phyloP scores from a whole-genome alignment of 2,113 vertebrate species.

The Trogon melanurus region DNA sequence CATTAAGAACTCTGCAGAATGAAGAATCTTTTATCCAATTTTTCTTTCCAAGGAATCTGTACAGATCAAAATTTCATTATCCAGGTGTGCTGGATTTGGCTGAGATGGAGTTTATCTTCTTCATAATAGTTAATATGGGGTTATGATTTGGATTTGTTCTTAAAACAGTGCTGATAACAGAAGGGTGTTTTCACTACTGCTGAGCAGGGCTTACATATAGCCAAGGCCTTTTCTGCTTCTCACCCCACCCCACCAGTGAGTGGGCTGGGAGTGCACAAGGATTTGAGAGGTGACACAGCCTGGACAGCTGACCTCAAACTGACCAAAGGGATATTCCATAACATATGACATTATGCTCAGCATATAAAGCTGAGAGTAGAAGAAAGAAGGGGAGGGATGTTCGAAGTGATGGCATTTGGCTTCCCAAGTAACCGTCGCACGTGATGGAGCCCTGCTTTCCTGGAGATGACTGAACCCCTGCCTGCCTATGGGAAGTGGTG shows the following conservation, averaged over 20 bases:
- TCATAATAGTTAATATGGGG: not conserved
- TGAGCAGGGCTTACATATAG: no score
- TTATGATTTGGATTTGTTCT: not conserved
- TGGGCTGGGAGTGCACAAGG: no score
- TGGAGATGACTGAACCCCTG: not conserved
- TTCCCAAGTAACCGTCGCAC: not conserved
- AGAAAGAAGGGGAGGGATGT: not conserved
- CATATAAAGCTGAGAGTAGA: not conserved
- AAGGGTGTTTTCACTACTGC: not conserved
- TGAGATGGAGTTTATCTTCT: not conserved
- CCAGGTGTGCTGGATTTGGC: not conserved
- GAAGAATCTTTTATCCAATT: not conserved
- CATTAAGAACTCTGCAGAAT: not conserved
- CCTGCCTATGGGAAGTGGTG: not conserved
- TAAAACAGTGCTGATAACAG: not conserved
- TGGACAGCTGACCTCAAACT: not conserved
- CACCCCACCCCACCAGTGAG: no score
- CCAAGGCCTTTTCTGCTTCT: no score
- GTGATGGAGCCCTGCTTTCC: not conserved
- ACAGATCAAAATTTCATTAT: not conserved
- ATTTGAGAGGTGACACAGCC: not conserved
- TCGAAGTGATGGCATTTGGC: not conserved
- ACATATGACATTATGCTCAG: not conserved
- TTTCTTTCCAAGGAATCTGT: not conserved
- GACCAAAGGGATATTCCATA: not conserved